phyloP scores from a whole-genome alignment of 1,140 invertebrate genomes.

The Drosophila busckii region DNA sequence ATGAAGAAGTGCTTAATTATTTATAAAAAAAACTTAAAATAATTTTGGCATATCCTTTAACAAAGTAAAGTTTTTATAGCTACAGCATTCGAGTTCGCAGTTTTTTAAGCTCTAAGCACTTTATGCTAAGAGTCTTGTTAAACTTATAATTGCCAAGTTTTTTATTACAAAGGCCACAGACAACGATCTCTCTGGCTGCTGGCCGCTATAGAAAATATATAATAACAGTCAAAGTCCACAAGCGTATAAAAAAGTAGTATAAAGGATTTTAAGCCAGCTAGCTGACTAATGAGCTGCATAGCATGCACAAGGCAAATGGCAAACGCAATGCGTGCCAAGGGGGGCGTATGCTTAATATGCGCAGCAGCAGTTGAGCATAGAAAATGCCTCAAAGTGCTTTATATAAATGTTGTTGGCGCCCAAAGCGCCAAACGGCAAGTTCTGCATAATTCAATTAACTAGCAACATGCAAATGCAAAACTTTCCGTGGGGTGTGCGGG shows the following conservation, averaged over 20 bases:
- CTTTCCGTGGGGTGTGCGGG: constrained; percentile 47
- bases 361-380: constrained; percentile 7
- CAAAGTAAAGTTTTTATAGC: no score
- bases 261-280: not conserved
- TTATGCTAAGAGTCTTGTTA: no score
- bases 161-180: no score
- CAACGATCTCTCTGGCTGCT: no score
- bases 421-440: constrained; percentile 55
- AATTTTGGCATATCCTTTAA: no score
- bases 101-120: no score
- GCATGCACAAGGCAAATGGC: no score
- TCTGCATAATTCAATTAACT: constrained; percentile 75
- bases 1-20: no score
- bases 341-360: constrained; percentile 33
- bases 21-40: no score
- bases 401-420: constrained; percentile 47
- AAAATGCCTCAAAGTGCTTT: constrained; percentile 61
- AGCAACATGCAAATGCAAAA: constrained; percentile 76
- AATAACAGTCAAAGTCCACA: constrained; percentile 15
- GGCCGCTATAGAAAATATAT: no score
- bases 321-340: not conserved
- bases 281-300: constrained; percentile 33
- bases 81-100: no score
- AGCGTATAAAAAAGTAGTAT: not conserved
- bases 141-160: no score